Conservation (phyloP, 2,797 vertebrate genomes). For the Coilia nasus region DNA sequence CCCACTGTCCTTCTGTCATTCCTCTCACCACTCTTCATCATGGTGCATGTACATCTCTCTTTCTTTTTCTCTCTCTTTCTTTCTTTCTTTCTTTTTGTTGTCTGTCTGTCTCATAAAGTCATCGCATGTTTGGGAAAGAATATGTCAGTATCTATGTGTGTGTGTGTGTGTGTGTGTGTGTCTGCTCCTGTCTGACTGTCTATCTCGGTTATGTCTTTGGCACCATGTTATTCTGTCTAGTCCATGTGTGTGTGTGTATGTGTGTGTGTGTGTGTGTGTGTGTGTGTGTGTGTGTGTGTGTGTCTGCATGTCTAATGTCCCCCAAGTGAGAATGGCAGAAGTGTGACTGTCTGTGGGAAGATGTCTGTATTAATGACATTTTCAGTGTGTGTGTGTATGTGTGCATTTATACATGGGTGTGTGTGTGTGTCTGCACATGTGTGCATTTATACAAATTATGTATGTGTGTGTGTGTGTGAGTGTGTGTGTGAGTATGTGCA, state of each 20-base stretch:
- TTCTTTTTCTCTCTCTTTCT: not conserved
- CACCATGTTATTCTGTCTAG: not conserved
- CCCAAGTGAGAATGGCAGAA: too few species aligned
- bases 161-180: not conserved
- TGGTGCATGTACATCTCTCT: too few species aligned
- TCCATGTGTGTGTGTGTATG: not conserved
- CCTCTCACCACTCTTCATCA: not conserved
- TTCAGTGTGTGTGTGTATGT: too few species aligned
- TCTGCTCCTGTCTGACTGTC: not conserved
- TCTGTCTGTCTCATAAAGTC: not conserved
- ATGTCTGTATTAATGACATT: not conserved
- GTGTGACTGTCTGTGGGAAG: not conserved
- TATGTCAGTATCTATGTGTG: not conserved
- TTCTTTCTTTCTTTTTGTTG: conserved; percentile 1
- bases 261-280: conserved; percentile 31
- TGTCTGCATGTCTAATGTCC: not conserved
- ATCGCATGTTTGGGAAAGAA: not conserved
- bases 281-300: not conserved
- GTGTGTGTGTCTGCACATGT: not conserved
- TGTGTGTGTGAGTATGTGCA: not conserved
- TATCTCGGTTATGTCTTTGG: conserved; percentile 14
- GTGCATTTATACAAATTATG: not conserved
- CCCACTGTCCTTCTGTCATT: not conserved
- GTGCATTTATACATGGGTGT: too few species aligned
- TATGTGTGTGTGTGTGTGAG: not conserved